Base-by-base conservation (phyloP, 2,113 vertebrate genomes). In the Hassar affinis region DNA sequence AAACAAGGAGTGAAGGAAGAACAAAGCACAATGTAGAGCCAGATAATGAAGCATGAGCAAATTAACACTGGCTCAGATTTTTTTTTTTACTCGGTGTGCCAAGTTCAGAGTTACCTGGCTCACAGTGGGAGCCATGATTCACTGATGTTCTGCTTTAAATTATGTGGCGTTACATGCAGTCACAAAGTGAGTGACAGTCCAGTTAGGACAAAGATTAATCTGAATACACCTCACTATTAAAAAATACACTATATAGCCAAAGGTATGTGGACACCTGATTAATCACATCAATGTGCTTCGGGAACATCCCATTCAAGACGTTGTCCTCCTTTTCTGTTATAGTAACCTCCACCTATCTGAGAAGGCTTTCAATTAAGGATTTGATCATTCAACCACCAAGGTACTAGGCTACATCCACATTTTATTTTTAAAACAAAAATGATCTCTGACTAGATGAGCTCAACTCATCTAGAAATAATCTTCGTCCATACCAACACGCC, bases 171-270 rank as follows among this genome's bases (percentile, higher is more conserved):
- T 91, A 91, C 92, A 38, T 85, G 87, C 17, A 25, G 20, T 90
- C 91, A 91, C 91, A 35, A 0, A 1, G 89, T 90, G 90, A 90
- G 89, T 93, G 91, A 90, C 90, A 91, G 91, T 88, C 86, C 91
- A 93, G 38, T 78, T 83, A 91, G 78, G 86, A 86, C 33, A 49
- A 90, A 89, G 90, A 89, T 38, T 83, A 90, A 49, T 88, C 6
- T 66, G 12, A 62, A 27, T 12, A 59, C 57, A 27, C 7, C 8
- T 69, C 35, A 42, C 66, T 22, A 25, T 18, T 42, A 25, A 25
- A 22, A 22, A 1, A 69, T 42, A 42, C 38, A 49, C 12, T n/a
- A 72, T n/a, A 27, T n/a, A 33, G 64, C 30, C 27, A 64, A 71
- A n/a, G 1, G 9, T 4, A n/a, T 71, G 66, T 30, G 59, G 27